Conservation (phyloP, 2,797 vertebrate genomes). For the Naso thynnoides region DNA sequence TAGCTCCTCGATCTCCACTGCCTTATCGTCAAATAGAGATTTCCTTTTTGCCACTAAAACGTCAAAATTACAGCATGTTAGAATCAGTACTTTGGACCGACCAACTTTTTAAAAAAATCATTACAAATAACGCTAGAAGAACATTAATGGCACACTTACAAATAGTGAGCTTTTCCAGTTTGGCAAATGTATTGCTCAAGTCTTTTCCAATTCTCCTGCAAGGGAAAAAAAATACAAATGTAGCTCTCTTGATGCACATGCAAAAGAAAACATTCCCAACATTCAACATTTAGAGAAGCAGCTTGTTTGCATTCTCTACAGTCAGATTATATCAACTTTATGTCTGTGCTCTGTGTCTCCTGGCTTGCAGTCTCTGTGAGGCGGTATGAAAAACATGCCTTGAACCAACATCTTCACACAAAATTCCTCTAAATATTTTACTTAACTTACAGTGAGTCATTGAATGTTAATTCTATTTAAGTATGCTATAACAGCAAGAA, state of each 20-base stretch:
- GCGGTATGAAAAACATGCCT: neutral
- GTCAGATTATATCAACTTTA: neutral
- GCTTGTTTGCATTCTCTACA: neutral
- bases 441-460: neutral
- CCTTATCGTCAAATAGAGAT: slow-evolving; percentile 96
- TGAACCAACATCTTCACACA: neutral
- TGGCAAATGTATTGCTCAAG: slow-evolving; percentile 96
- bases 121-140: neutral
- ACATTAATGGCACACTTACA: slow-evolving; percentile 83
- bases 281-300: neutral
- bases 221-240: slow-evolving; percentile 27
- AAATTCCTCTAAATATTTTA: neutral
- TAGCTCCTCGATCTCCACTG: slow-evolving; percentile 93
- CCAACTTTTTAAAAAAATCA: neutral
- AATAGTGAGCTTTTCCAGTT: slow-evolving; percentile 96
- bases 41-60: slow-evolving; percentile 94
- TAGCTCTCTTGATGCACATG: neutral
- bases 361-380: neutral
- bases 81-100: neutral
- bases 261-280: no score
- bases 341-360: neutral
- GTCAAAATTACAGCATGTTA: slow-evolving; percentile 19
- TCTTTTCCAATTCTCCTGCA: slow-evolving; percentile 95
- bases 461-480: neutral
- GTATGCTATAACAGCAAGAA: neutral